Evolutionary conservation across 2,113 vertebrate genomes (phyloP).

Genomic region (Crotalus viridis): DNA sequence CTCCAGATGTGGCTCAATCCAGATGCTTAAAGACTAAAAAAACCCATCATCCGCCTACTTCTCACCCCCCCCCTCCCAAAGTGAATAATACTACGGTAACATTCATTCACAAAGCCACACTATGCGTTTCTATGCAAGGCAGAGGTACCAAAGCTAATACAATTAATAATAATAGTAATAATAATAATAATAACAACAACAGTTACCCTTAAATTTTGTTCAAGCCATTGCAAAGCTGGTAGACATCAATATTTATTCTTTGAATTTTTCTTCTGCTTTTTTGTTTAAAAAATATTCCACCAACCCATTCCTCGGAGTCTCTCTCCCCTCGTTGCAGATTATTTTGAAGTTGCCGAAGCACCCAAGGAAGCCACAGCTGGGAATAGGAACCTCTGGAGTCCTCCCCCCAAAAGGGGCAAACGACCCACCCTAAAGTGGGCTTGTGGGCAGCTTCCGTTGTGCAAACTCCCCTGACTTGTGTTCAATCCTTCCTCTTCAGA

Average conservation of each 20-base stretch:
- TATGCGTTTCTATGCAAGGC: neutral
- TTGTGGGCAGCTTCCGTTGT: neutral
- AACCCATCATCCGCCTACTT: neutral
- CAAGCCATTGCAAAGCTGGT: neutral
- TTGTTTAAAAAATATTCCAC: neutral
- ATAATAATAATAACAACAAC: rapidly evolving
- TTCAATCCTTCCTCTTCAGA: neutral
- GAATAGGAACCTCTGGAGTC: neutral
- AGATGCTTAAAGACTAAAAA: neutral
- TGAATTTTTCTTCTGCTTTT: neutral
- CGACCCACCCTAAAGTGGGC: neutral
- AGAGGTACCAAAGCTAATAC: neutral
- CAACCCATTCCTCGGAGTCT: neutral
- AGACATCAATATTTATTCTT: neutral
- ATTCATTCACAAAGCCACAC: too few relatives aligned
- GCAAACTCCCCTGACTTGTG: neutral
- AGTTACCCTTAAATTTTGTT: neutral
- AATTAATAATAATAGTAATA: neutral
- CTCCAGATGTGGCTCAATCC: neutral
- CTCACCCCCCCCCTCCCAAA: neutral
- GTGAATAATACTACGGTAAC: neutral
- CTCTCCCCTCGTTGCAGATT: neutral
- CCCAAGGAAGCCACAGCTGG: neutral
- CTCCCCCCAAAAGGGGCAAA: neutral
- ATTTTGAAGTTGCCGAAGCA: neutral